Conservation (phyloP, 2,113 vertebrate genomes). For the Hymenochirus boettgeri region DNA sequence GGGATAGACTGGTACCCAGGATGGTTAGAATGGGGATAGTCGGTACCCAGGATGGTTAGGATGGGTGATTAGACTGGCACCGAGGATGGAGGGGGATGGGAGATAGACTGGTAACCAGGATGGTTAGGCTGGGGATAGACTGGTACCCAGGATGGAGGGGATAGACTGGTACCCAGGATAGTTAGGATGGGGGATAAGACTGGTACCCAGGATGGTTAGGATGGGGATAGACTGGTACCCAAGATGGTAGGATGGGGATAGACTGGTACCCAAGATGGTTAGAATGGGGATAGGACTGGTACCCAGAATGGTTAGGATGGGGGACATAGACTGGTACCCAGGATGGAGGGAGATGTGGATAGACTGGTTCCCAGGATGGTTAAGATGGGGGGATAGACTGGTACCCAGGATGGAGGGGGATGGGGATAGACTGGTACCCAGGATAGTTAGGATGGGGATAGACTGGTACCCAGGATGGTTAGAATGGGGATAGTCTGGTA, state of each 20-base stretch:
- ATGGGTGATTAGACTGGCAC: neutral
- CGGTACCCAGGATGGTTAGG: slow-evolving; percentile 11
- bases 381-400: too few species aligned
- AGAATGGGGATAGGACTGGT: neutral
- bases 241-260: neutral
- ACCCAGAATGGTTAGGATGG: neutral
- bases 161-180: neutral
- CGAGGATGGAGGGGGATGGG: neutral
- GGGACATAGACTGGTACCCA: too few species aligned
- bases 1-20: too few species aligned
- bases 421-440: neutral
- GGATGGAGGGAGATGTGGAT: neutral
- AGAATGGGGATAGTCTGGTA: neutral
- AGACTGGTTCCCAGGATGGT: neutral
- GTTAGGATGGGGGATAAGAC: neutral
- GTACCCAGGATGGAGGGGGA: neutral
- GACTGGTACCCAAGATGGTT: neutral
- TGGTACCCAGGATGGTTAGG: neutral
- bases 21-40: neutral
- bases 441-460: neutral
- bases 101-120: too few species aligned
- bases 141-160: too few species aligned
- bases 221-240: neutral
- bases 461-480: neutral
- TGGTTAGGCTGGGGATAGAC: too few species aligned